Conservation (phyloP, 2,113 vertebrate genomes). For the Limanda limanda region DNA sequence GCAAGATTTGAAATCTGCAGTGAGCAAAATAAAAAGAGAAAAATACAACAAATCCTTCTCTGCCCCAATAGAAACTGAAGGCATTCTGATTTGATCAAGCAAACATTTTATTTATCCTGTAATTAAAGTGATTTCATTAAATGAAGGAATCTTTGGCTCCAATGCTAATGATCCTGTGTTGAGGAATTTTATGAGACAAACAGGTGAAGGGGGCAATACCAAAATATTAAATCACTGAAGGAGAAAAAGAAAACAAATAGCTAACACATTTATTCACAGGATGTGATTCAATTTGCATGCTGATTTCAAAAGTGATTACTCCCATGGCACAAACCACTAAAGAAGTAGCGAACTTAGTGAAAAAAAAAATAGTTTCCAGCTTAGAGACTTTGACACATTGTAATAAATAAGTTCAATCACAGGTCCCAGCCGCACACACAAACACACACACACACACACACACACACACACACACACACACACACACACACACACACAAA, state of each 20-base stretch:
- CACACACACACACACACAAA: constrained; percentile 3
- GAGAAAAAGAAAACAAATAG: constrained; percentile 58
- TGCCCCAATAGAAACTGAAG: constrained; percentile 42
- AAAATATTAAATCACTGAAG: constrained; percentile 69
- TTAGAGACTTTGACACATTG: constrained; percentile 54
- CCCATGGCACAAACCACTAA: constrained; percentile 53
- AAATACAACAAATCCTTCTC: constrained; percentile 56
- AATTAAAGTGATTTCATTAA: constrained; percentile 71
- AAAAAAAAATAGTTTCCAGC: constrained; percentile 61
- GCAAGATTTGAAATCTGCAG: constrained; percentile 12
- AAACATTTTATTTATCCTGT: constrained; percentile 52
- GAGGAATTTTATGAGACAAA: constrained; percentile 30
- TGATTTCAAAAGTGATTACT: constrained; percentile 68
- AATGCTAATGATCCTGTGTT: constrained; percentile 42
- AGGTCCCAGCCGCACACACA: constrained; percentile 30
- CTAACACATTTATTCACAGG: constrained; percentile 69
- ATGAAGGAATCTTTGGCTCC: constrained; percentile 58
- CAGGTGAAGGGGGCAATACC: constrained; percentile 53
- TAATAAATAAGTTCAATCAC: constrained; percentile 56
- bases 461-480: neutral
- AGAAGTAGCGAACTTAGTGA: constrained; percentile 54
- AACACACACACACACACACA: neutral
- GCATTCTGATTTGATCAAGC: constrained; percentile 62
- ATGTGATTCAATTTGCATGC: constrained; percentile 71
- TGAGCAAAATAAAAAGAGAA: constrained; percentile 27